Conservation (phyloP, 2,888 invertebrate genomes). For the Diabrotica balteata region DNA sequence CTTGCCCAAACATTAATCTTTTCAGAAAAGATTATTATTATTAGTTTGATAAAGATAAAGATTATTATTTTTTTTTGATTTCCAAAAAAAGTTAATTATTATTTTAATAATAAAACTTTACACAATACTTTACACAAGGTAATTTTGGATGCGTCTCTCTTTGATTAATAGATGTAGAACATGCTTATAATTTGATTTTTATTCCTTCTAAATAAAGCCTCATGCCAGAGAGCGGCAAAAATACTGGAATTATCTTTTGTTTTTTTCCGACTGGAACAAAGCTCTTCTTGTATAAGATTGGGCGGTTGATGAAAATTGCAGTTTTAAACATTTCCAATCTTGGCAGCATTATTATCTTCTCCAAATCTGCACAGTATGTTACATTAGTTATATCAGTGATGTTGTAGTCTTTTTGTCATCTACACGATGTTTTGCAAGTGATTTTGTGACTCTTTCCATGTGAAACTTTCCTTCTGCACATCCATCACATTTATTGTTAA, state of each 20-base stretch:
- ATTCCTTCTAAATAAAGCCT: conserved; percentile 36
- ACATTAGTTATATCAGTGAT: neutral
- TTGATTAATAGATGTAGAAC: no score
- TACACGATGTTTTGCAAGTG: conserved; percentile 2
- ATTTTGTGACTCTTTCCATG: neutral
- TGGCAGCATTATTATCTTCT: conserved; percentile 18
- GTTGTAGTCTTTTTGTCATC: conserved; percentile 1
- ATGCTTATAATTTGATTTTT: no score
- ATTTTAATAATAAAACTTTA: no score
- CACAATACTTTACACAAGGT: no score
- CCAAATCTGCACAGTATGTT: conserved; percentile 5
- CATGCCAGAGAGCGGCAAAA: conserved; percentile 43
- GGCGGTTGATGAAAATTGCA: neutral
- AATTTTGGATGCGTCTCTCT: no score
- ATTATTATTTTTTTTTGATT: no score
- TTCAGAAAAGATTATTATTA: no score
- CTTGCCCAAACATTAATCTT: no score
- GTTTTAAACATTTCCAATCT: conserved; percentile 9
- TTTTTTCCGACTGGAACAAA: neutral
- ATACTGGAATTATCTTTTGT: neutral
- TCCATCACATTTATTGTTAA: conserved; percentile 11
- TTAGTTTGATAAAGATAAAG: no score
- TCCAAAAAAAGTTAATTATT: no score
- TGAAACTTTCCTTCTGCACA: conserved; percentile 13
- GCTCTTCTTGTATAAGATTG: conserved; percentile 4